These are phyloP conservation scores for Mnemiopsis leidyi DNA, from an alignment of 37 sponge, comb jelly and placozoan genomes.

Conservation along the genomic window DNA sequence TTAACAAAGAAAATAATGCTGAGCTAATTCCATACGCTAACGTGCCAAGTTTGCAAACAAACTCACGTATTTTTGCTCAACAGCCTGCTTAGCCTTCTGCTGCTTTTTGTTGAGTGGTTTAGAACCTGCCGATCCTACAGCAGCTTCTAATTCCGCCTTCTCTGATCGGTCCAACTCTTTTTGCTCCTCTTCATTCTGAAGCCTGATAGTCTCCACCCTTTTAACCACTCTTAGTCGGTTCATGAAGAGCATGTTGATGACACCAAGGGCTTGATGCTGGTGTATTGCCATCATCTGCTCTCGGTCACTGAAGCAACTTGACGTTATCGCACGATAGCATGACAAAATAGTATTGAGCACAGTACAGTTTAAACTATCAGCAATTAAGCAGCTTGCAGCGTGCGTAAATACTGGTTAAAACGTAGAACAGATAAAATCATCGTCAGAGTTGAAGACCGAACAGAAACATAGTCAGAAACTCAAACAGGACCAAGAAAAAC, in stretches of 20 bases:
- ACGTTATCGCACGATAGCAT: not conserved
- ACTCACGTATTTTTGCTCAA: constrained; percentile 1
- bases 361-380: not conserved
- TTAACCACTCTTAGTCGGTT: not conserved
- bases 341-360: not conserved
- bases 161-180: not conserved
- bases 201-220: not conserved
- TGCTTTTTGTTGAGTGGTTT: constrained; percentile 16
- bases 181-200: not conserved
- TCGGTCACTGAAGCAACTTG: constrained; percentile 8
- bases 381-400: not conserved
- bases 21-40: no score
- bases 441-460: no score
- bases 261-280: constrained; percentile 20
- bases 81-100: not conserved
- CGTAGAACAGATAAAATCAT: not conserved
- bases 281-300: constrained; percentile 46
- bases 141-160: not conserved
- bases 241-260: constrained; percentile 59
- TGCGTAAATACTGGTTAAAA: not conserved
- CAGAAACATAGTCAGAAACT: no score
- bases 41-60: no score
- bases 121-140: not conserved
- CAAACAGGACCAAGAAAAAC: not conserved
- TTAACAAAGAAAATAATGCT: no score